Conservation (phyloP, 1,140 invertebrate species). For the Xylocopa sonorina region DNA sequence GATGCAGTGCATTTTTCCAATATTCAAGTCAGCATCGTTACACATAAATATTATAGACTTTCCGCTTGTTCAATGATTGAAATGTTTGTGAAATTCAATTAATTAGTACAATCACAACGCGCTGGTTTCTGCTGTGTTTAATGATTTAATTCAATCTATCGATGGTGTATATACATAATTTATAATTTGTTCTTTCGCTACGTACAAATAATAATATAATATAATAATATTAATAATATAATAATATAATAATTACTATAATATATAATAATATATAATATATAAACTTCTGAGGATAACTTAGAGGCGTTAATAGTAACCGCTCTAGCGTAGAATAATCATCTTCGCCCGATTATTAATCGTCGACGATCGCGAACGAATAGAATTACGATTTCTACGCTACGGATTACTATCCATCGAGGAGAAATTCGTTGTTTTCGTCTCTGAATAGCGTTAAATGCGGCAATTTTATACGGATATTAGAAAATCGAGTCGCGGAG, state of each 20-base stretch:
- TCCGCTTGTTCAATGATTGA: background rate
- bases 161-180: slow-evolving; percentile 75
- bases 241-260: slow-evolving; percentile 63
- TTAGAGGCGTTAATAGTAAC: slow-evolving; percentile 53
- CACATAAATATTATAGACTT: background rate
- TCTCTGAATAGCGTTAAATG: slow-evolving; percentile 25
- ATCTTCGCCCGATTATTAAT: background rate
- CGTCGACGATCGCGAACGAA: background rate
- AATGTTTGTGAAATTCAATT: too few species aligned
- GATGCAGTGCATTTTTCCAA: too few species aligned
- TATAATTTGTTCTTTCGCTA: slow-evolving; percentile 73
- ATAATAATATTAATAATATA: slow-evolving; percentile 66
- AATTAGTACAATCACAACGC: slow-evolving; percentile 35
- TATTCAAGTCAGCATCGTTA: too few species aligned
- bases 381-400: background rate
- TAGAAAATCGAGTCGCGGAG: slow-evolving; percentile 18
- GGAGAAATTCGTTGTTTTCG: slow-evolving; percentile 8
- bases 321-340: slow-evolving; percentile 35
- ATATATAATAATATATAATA: slow-evolving; percentile 67
- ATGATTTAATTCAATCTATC: slow-evolving; percentile 70
- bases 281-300: slow-evolving; percentile 64
- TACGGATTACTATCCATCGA: slow-evolving; percentile 39
- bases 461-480: slow-evolving; percentile 20
- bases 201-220: slow-evolving; percentile 72
- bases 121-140: slow-evolving; percentile 53